Conservation (phyloP, 2,113 vertebrate species). For the Microcebus griseorufus region DNA sequence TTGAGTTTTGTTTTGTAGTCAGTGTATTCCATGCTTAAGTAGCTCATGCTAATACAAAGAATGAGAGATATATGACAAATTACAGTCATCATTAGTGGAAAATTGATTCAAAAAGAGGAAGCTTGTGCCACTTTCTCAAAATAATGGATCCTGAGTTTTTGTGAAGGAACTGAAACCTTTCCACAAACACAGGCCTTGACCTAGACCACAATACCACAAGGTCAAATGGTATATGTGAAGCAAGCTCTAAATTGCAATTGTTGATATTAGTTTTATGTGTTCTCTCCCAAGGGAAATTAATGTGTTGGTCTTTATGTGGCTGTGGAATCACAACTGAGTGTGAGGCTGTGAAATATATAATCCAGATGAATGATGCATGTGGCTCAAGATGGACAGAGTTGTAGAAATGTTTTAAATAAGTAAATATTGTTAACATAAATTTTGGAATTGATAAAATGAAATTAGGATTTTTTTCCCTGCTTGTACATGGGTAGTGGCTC, state of each 20-base stretch:
- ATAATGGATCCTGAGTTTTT: not conserved
- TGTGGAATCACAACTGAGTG: not conserved
- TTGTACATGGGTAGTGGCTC: not conserved
- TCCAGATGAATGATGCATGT: not conserved
- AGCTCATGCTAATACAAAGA: not conserved
- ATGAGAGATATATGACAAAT: not conserved
- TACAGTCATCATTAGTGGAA: not conserved
- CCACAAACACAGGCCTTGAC: not conserved
- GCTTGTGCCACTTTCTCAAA: not conserved
- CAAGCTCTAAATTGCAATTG: not conserved
- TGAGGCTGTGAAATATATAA: not conserved
- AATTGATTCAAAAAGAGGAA: not conserved
- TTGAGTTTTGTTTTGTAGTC: constrained; percentile 13
- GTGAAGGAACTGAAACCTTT: not conserved
- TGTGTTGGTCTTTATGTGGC: not conserved
- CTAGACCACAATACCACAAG: not conserved
- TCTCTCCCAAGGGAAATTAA: not conserved
- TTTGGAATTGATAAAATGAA: not conserved
- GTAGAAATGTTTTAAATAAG: not conserved
- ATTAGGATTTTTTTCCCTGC: not conserved
- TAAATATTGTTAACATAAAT: not conserved
- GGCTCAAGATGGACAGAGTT: not conserved
- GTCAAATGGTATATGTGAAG: not conserved
- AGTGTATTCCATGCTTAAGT: not conserved
- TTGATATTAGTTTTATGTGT: not conserved